Base-by-base conservation (phyloP, 2,888 invertebrate genomes). In the Therioaphis trifolii region DNA sequence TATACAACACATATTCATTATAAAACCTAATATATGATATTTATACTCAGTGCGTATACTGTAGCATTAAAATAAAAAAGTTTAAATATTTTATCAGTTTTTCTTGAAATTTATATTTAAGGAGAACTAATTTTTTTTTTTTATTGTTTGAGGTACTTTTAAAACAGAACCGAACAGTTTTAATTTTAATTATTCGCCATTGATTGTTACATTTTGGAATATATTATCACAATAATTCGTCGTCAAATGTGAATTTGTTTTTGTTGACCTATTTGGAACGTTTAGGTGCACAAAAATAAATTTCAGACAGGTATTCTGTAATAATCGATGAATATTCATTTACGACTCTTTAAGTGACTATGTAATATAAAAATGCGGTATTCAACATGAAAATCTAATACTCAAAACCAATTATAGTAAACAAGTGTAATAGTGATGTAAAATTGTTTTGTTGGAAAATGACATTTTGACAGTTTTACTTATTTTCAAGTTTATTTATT, bases 261-360 rank as follows among this genome's bases (percentile, higher is more conserved):
- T 43, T 18, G 7, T 21, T 68, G 49, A 77, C 63, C 63, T 46
- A 63, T 46, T 77, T 49, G 1, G 27, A n/a, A 27, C 5, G 66
- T 68, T 43, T 21, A 68, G 69, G 71, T 49, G 29, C 27, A 49
- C 49, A 43, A 63, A 76, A 63, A 29, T 63, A 29, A 63, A 77
- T 77, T 46, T 35, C 29, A 3, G 63, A 35, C 63, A 63, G 46
- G 15, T 63, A 75, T 27, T 43, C n/a, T 12, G 24, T 18, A 27
- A 24, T 27, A 55, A 72, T 52, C 24, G 43, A 75, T 75, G 43
- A 75, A 75, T n/a, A n/a, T 24, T 58, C 2, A 24, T 58, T 75
- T 43, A 21, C 27, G 43, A 5, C 2, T 40, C 4, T 24, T 15
- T 55, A 74, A 40, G 58, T 74, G 21, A 15, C 4, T 15, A n/a